Evolutionary conservation across 2,888 invertebrate species (phyloP).

Genomic region (Ethmia dodecea): DNA sequence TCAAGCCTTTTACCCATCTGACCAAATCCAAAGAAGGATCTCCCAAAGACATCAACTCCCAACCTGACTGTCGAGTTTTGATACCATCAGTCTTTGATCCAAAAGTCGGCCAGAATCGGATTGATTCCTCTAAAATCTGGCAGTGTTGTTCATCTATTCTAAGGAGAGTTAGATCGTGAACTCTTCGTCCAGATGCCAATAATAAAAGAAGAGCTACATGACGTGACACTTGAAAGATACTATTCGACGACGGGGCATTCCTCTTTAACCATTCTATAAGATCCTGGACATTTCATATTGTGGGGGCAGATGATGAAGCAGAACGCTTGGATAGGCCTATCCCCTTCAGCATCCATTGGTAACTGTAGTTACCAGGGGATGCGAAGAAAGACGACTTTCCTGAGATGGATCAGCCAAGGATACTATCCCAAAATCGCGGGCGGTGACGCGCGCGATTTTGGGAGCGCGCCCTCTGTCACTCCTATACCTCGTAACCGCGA

Average conservation of each 20-base stretch:
- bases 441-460: too few relatives aligned
- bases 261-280: conserved; percentile 8
- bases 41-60: background rate
- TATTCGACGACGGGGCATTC: background rate
- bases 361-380: background rate
- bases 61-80: conserved; percentile 6
- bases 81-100: conserved; percentile 8
- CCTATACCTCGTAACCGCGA: too few relatives aligned
- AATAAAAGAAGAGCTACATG: conserved; percentile 10
- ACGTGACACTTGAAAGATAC: conserved; percentile 13
- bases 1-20: conserved; percentile 1
- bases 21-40: conserved; percentile 1
- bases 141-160: conserved; percentile 6
- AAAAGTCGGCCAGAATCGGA: conserved; percentile 9
- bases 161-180: conserved; percentile 12
- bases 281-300: conserved; percentile 9
- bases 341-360: background rate
- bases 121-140: background rate
- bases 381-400: background rate
- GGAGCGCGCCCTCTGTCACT: too few relatives aligned
- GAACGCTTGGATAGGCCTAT: background rate
- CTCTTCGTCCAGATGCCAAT: conserved; percentile 8
- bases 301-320: background rate
- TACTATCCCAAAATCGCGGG: too few relatives aligned
- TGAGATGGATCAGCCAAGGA: background rate